Base-by-base conservation (phyloP, 2,797 vertebrate species). In the Ptychobarbus kaznakovi region DNA sequence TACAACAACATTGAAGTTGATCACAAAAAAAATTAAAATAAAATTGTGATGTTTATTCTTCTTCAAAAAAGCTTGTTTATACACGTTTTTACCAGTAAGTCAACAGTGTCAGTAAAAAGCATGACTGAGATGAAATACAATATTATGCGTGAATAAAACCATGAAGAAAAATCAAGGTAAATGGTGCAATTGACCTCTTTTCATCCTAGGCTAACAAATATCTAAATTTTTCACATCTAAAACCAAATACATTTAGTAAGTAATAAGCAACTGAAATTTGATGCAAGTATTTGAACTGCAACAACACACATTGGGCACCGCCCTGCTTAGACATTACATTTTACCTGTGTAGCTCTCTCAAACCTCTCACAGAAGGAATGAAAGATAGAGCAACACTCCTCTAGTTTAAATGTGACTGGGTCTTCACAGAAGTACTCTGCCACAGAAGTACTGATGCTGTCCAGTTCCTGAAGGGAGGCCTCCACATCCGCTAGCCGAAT, bases 401-500 rank as follows among this genome's bases (percentile, higher is more conserved):
- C 94, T 84, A 97, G 89, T 68, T 93, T 94, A 88, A 96, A 96
- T 11, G 89, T 81, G 1, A 87, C 77, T 1, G 95, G 92, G 35
- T 97, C 96, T 90, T 97, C 96, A 85, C 96, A 97, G 90, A 96
- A 95, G 84, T 91, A 97, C 81, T 96, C 95, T 0, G 94, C 95
- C 1, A 97, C 93, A 1, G 92, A 72, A 0, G 81, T 35, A 4
- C 91, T 93, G 46, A 92, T n/a, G 8, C 85, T 73, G 3, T 87
- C 80, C 0, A 97, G 92, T 40, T 91, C 90, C 46, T 83, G 90
- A 25, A 95, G 86, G 6, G 87, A 91, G 1, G 75, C 81, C 25
- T 93, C 88, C n/a, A 95, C 66, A 0, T 92, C 89, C 0, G 78
- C 83, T 70, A 96, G 89, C 87, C 90, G 92, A 10, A 87, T 81